A percentile compares a stretch with the other conserved stretches of the same genome.
These are phyloP conservation scores for Drosophila baimaii DNA, from an alignment of 1,140 invertebrate species.

Conservation along the genomic window DNA sequence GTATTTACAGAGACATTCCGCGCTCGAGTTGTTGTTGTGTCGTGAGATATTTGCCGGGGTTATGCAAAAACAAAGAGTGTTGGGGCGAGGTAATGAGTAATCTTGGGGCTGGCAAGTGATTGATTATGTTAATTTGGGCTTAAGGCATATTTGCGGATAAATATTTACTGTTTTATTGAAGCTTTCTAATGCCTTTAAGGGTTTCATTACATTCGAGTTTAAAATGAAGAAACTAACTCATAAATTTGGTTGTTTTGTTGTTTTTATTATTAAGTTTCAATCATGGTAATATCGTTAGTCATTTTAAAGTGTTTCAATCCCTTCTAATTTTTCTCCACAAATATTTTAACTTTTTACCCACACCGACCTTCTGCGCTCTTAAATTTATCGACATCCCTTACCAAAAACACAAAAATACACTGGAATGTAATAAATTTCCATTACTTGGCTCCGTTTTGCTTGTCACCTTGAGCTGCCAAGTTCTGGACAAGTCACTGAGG, in stretches of 20 bases:
- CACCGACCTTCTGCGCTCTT: not conserved
- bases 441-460: conserved; percentile 25
- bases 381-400: conserved; percentile 37
- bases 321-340: no score
- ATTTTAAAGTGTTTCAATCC: no score
- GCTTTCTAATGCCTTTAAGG: conserved; percentile 8
- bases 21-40: conserved; percentile 20
- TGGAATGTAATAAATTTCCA: conserved; percentile 47
- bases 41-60: conserved; percentile 31
- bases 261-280: no score
- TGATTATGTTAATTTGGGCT: conserved; percentile 36
- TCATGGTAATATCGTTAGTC: no score
- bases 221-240: not conserved
- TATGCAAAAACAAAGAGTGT: conserved; percentile 28
- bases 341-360: no score
- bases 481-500: conserved; percentile 37
- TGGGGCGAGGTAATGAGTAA: conserved; percentile 24
- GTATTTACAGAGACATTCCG: conserved; percentile 25
- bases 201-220: no score
- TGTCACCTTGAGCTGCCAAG: conserved; percentile 55
- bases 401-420: not conserved
- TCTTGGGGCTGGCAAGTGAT: conserved; percentile 22
- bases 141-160: conserved; percentile 11
- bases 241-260: no score
- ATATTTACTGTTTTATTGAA: not conserved